These are phyloP conservation scores for Schmidtea mediterranea DNA, from an alignment of 1,140 invertebrate genomes.

Conservation along the genomic window DNA sequence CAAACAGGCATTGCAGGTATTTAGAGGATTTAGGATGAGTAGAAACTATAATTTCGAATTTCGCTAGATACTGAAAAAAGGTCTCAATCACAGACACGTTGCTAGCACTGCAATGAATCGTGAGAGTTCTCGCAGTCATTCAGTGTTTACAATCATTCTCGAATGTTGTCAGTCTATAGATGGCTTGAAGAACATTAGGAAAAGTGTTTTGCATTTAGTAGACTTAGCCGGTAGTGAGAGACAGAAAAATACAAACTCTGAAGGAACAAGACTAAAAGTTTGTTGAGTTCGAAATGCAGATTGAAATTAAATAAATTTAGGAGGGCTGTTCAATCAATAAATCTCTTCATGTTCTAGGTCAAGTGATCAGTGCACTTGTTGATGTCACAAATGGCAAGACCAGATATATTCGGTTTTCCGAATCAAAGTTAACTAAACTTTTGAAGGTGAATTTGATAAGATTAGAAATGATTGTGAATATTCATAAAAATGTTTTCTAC, in stretches of 20 bases:
- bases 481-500: not conserved
- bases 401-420: slow-evolving; percentile 39
- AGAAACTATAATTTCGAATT: too few relatives aligned
- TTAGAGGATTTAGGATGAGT: too few relatives aligned
- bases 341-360: slow-evolving; percentile 40
- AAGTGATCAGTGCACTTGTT: slow-evolving; percentile 49
- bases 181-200: slow-evolving; percentile 14
- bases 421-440: slow-evolving; percentile 55
- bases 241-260: slow-evolving; percentile 62
- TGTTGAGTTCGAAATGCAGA: too few relatives aligned
- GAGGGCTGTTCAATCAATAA: slow-evolving; percentile 58
- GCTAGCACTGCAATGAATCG: slow-evolving; percentile 26
- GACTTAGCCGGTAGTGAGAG: slow-evolving; percentile 63
- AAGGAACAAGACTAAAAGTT: slow-evolving; percentile 27
- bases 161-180: slow-evolving; percentile 14
- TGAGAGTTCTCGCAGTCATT: slow-evolving; percentile 25
- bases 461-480: too few relatives aligned
- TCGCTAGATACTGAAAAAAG: slow-evolving; percentile 11
- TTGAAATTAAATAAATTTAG: too few relatives aligned
- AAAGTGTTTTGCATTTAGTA: slow-evolving; percentile 40
- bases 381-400: slow-evolving; percentile 19
- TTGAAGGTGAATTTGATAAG: slow-evolving; percentile 25
- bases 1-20: slow-evolving; percentile 20
- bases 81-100: slow-evolving; percentile 18
- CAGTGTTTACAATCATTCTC: slow-evolving; percentile 22